Base-by-base conservation (phyloP, 2,113 vertebrate genomes). In the Eretmochelys imbricata region DNA sequence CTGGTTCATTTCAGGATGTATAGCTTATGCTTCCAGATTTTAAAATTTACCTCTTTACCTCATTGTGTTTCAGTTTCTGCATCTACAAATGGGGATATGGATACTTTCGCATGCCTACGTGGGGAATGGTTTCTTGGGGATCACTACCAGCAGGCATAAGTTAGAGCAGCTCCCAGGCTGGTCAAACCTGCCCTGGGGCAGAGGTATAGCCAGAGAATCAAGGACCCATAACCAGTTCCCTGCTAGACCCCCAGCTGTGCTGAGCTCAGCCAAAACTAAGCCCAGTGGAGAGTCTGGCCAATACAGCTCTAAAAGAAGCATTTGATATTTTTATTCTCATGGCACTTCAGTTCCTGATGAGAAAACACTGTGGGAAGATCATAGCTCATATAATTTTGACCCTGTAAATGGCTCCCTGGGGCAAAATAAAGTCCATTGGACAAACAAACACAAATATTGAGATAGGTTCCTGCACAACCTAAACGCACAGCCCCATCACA, bases 181-280 rank as follows among this genome's bases (percentile, higher is more conserved):
- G 75, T 80, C 42, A 80, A 88, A 88, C 88, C 48, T 59, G 8
- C 81, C 91, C 54, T 80, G 81, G 38, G 79, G 88, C 31, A 38
- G 82, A 93, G 81, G 85, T 84, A 54, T 89, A 82, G 72, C 91
- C 38, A 49, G 46, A 85, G 94, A 90, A 87, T 35, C 14, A 88
- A 94, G 79, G 82, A 72, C n/a, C 80, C 2, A 0, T 76, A 90
- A 46, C 57, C 87, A 85, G 53, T 49, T 87, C n/a, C 88, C 59
- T 69, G 29, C 78, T 57, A 95, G 31, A 53, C 76, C 89, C 10
- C 81, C 75, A 85, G 49, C 8, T 51, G 82, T 92, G 93, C 84
- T 92, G 0, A 22, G 53, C 35, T 93, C 20, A 51, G 38, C 87
- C 51, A 78, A 72, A 88, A 91, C 84, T 6, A 88, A 46, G 46